Evolutionary conservation across 2,888 invertebrate genomes (phyloP), one percentile per base, ranked within the genome.

Genomic region (Crossocerus cetratus): DNA sequence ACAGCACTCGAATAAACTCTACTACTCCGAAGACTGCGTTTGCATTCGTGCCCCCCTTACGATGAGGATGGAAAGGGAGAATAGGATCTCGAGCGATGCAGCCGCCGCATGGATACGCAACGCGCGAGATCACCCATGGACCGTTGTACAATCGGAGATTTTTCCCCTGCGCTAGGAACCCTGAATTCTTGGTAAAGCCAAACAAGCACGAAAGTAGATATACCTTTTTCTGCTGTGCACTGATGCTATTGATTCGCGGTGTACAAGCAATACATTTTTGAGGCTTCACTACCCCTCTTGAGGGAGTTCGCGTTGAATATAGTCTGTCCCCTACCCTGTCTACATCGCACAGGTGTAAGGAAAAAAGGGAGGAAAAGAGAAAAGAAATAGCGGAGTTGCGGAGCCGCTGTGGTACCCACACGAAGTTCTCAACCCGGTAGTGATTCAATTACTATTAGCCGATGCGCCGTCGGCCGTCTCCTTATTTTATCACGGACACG

Each of bases 281-380:
- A 76, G 89, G 88, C 86, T 88, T 89, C 88, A 64, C 82, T 84
- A 84, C 81, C 86, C 86, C 86, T 84, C 87, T 84, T 86, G 85
- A 82, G 85, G 83, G 84, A 82, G 83, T 83, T 86, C 84, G 79
- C 79, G 82, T 84, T 83, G 84, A 87, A 85, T 85, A 84, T 80
- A 81, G 82, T 74, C 82, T 77, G 83, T 87, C 82, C 82, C 85
- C 86, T 86, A 83, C 86, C 83, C 80, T 82, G 78, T 79, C 76
- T 86, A 77, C 78, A 77, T 81, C 74, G 73, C 76, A 83, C 84
- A 87, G 85, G 86, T 87, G 84, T 83, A 86, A 86, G 79, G 65
- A 84, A 82, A 83, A 77, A 80, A 84, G 79, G 68, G 80, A 80
- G 72, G 76, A 78, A 80, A 81, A 80, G 74, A 83, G 77, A 78